phyloP scores from a whole-genome alignment of 2,797 vertebrate genomes.

The Lutjanus campechanus region DNA sequence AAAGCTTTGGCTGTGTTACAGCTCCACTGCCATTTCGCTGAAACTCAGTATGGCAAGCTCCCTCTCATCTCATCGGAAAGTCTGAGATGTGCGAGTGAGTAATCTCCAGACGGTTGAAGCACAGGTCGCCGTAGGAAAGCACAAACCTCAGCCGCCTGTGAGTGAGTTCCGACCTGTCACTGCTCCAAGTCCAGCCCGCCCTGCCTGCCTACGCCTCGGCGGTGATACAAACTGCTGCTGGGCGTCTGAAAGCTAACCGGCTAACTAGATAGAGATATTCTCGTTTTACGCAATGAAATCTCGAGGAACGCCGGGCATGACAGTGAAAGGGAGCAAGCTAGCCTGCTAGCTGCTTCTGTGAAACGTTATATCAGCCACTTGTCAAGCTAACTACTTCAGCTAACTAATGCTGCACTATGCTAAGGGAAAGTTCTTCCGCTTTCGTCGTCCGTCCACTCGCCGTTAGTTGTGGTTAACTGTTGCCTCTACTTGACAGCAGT shows the following conservation, averaged over 20 bases:
- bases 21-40: constrained; percentile 49
- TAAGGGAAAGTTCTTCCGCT: constrained; percentile 74
- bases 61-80: constrained; percentile 37
- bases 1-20: constrained; percentile 52
- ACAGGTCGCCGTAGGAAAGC: constrained; percentile 20
- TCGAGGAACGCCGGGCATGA: constrained; percentile 56
- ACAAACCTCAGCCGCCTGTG: constrained; percentile 8
- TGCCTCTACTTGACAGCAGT: neutral
- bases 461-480: constrained; percentile 9
- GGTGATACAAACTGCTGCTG: constrained; percentile 28
- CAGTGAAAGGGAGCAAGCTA: constrained; percentile 51
- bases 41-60: constrained; percentile 26
- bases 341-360: constrained; percentile 38
- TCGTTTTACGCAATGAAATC: constrained; percentile 57
- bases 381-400: constrained; percentile 62
- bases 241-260: constrained; percentile 28
- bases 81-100: constrained; percentile 23
- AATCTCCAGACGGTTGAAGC: constrained; percentile 23
- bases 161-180: constrained; percentile 34
- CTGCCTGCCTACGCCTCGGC: constrained; percentile 35
- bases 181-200: constrained; percentile 20
- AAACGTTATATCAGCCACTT: constrained; percentile 10
- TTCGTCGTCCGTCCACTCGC: constrained; percentile 59
- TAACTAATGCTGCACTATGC: constrained; percentile 41
- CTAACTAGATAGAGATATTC: constrained; percentile 36